Base-by-base conservation (phyloP, 2,888 invertebrate genomes). In the Chironomus tentans region DNA sequence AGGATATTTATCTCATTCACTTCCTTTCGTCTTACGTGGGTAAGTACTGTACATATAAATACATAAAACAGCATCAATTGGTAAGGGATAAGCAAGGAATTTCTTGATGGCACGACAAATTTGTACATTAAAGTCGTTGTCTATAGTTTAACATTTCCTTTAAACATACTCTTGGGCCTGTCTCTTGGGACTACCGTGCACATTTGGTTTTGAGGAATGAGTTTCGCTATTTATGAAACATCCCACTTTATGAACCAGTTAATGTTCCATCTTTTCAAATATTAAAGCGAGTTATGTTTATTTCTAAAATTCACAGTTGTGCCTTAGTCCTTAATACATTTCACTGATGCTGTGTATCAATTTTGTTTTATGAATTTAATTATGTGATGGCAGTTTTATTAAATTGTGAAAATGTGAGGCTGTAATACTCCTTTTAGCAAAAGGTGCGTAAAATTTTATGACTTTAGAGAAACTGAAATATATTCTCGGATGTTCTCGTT, bases 321-420 rank as follows among this genome's bases (percentile, higher is more conserved):
- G 4, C 24, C 12, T 21, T 13, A 13, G 12, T 65, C 24, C 65
- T 68, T 68, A 15, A 13, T 65, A 65, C n/a, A 18, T 68, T 46
- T 18, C 22, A 22, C 46, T 22, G 21, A 3, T 48, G 50, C 48
- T 48, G 70, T 48, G 56, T 56, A 71, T 71, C 71, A 71, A 56
- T 71, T 50, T 56, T 22, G 48, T 71, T 71, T 71, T 71, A 71
- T 71, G 56, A 22, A 71, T 50, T 71, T 71, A 71, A 71, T 71
- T 71, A 71, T 71, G 56, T 48, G 18, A 22, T 68, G 24, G 71
- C 22, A 48, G 24, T 50, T 48, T 50, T 48, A 22, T 71, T 50
- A 71, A 65, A 65, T 38, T 65, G 65, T 24, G 2, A 24, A 24
- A 24, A 65, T 4, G 62, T n/a, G 22, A 2, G 2, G 50, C 24